Evolutionary conservation across 1,140 invertebrate species (phyloP), one percentile per base, ranked within the genome.

Genomic region (Hypothenemus hampei): DNA sequence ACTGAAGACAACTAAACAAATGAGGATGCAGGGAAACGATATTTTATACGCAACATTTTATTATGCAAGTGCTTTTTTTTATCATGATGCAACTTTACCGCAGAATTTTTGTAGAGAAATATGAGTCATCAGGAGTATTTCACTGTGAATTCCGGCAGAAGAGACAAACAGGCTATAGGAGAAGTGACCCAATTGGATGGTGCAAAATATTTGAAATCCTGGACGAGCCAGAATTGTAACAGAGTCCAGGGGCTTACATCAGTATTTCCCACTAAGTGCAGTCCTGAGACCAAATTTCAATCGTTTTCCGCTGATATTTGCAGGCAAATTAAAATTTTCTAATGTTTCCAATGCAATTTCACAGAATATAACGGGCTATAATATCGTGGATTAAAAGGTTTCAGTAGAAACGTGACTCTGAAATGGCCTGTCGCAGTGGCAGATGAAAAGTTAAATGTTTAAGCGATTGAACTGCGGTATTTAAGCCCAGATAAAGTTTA

Each of bases 301-400:
- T 58, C 72, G 16, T 77, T 73, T 63, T 68, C 65, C 33, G 65
- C 69, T 24, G 73, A 76, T 40, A 61, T 77, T 37, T 77, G 75
- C 63, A 73, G 75, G 63, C 71, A 65, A 26, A 26, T 23, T 18
- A 10, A n/a, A n/a, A n/a, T n/a, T n/a, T n/a, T n/a, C n/a, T n/a
- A n/a, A n/a, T n/a, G n/a, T n/a, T n/a, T n/a, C n/a, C n/a, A n/a
- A n/a, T n/a, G n/a, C n/a, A n/a, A n/a, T n/a, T n/a, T n/a, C n/a
- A n/a, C n/a, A n/a, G n/a, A n/a, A n/a, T n/a, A n/a, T n/a, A n/a
- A n/a, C n/a, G n/a, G n/a, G n/a, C n/a, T n/a, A n/a, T n/a, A n/a
- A n/a, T n/a, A n/a, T n/a, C n/a, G n/a, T n/a, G n/a, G n/a, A n/a
- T n/a, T n/a, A n/a, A n/a, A n/a, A n/a, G n/a, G n/a, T n/a, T n/a